Evolutionary conservation across 1,140 invertebrate genomes (phyloP), one percentile per base, ranked within the genome.

Genomic region (Drosophila miranda): DNA sequence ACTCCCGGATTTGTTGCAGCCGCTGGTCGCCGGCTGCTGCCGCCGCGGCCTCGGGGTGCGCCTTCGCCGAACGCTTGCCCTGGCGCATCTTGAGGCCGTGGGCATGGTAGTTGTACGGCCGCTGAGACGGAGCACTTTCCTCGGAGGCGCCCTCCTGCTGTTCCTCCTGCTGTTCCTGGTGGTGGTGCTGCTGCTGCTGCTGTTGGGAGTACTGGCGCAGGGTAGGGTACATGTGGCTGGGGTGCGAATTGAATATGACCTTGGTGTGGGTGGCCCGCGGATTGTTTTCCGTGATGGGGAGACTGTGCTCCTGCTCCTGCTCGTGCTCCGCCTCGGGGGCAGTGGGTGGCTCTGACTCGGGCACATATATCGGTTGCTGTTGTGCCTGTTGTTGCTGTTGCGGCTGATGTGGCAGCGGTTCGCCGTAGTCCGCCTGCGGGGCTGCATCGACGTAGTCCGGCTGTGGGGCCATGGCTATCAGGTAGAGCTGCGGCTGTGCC

Each of bases 81-180:
- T 62, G 82, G 2, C 74, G 70, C 61, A 71, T 50, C 41, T 74
- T 70, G 14, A 76, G 51, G 0, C 62, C 63, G 46, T 90, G 89
- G 44, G 89, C 89, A 42, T 90, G 89, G 52, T 90, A 90, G 56
- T 90, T 90, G 43, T 72, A 90, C 19, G 89, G 89, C 8, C 73
- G 73, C 23, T 89, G 89, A 6, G 11, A 13, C 3, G 34, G 11
- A 5, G 34, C 34, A 11, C 34, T 38, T 4, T 38, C 11, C 34
- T 38, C 34, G 34, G 34, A 38, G 34, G 34, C 34, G 11, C 34
- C 34, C 6, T 66, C 43, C 13, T 63, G 38, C 8, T 57, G 30
- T 3, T 28, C 26, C 11, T 66, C 30, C 9, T 28, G 41, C 5
- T 56, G 56, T 0, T 74, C 62, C 9, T 75, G 62, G 5, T 78